Evolutionary conservation across 1,140 invertebrate genomes (phyloP).

Genomic region (Battus philenor): DNA sequence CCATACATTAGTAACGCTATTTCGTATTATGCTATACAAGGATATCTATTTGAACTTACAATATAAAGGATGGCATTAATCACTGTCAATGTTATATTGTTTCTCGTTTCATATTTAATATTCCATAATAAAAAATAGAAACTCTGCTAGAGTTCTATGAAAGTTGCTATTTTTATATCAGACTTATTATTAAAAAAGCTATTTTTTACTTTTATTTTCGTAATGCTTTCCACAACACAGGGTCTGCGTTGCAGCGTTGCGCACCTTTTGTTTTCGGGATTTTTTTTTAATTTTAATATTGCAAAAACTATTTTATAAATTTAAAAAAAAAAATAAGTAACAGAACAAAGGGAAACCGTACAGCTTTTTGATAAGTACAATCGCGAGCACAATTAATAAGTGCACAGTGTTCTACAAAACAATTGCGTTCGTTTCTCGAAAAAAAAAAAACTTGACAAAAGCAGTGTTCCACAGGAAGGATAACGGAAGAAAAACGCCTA

Average conservation of each 20-base stretch:
- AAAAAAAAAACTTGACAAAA: slow-evolving; percentile 4
- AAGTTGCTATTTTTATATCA: neutral
- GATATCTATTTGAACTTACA: too few species aligned
- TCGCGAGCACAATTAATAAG: slow-evolving; percentile 16
- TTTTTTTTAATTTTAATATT: slow-evolving; percentile 8
- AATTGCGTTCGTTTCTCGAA: slow-evolving; percentile 6
- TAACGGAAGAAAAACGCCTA: slow-evolving; percentile 1
- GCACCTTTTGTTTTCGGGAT: slow-evolving; percentile 9
- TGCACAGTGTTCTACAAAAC: slow-evolving; percentile 9
- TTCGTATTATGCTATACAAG: too few species aligned
- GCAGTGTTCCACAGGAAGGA: slow-evolving; percentile 3
- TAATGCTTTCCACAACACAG: slow-evolving; percentile 6
- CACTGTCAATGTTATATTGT: too few species aligned
- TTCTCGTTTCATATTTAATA: too few species aligned
- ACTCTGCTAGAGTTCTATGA: slow-evolving; percentile 1
- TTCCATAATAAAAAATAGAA: too few species aligned
- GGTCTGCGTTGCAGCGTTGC: slow-evolving; percentile 3
- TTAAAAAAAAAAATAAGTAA: slow-evolving; percentile 4
- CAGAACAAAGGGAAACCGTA: slow-evolving; percentile 7
- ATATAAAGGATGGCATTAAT: too few species aligned
- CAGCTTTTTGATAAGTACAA: slow-evolving; percentile 17
- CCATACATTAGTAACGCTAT: too few species aligned
- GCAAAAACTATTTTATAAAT: slow-evolving; percentile 16
- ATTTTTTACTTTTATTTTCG: slow-evolving; percentile 13
- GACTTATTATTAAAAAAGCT: slow-evolving; percentile 13